Base-by-base conservation (phyloP, 1,140 invertebrate species). In the Globodera ellingtonae region DNA sequence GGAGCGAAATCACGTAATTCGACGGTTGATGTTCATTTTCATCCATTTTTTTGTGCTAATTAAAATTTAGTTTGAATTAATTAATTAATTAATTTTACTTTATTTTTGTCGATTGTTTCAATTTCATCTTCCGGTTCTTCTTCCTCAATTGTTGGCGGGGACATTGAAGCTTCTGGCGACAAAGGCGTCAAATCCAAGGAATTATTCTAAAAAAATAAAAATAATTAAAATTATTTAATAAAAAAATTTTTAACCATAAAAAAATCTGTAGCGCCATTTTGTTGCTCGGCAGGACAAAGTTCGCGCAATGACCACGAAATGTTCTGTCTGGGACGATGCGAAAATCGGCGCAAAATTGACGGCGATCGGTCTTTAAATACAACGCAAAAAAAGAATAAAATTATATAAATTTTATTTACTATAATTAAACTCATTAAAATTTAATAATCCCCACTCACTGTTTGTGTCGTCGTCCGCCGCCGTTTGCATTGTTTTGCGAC, bases 131-230 rank as follows among this genome's bases (percentile, higher is more conserved):
- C 67, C 46, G 21, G 67, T 18, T 70, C 67, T 65, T 65, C 59
- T 47, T 70, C 67, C 46, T 24, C 67, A 70, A 70, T 70, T 47
- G 18, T 44, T 70, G 67, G 67, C 46, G 67, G 46, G 6, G 67
- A 47, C n/a, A 62, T 18, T 62, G 56, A 62, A 62, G 56, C 0
- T 62, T 62, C 56, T 35, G 35, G 35, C 35, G 35, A 35, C 35
- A 35, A 35, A 35, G 15, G 5, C 56, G 15, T 15, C 56, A 62
- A 62, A 62, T 62, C 18, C 15, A 6, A 6, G 5, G 56, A 62
- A 62, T n/a, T 62, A 62, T 62, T 10, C 56, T 62, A 18, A 18
- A 62, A n/a, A 62, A 62, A 24, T 24, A 24, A 24, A 35, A 35
- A n/a, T n/a, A n/a, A n/a, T n/a, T 35, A 2, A 2, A 35, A 35